These are phyloP conservation scores for Cichladusa arquata DNA, from an alignment of 2,113 vertebrate species.

Conservation along the genomic window DNA sequence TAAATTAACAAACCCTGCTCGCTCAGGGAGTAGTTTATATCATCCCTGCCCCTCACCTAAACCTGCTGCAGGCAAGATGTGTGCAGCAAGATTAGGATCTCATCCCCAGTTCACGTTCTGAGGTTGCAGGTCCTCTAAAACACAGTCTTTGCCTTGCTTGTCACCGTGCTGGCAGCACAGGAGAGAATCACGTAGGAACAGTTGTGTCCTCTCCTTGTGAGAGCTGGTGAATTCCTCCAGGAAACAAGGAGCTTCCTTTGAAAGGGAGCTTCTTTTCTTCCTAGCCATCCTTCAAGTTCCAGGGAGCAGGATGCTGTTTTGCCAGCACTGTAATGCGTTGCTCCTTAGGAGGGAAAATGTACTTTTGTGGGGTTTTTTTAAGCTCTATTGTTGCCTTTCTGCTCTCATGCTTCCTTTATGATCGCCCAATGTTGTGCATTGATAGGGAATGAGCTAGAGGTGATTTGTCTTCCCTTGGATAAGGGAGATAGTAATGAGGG, in stretches of 20 bases:
- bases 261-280: not conserved
- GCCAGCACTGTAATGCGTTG: not conserved
- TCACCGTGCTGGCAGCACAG: rapidly evolving
- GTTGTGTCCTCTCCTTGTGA: not conserved
- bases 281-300: not conserved
- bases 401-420: not conserved
- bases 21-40: not conserved
- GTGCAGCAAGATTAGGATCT: not conserved
- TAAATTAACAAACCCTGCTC: not conserved
- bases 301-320: not conserved
- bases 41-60: not conserved
- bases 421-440: rapidly evolving
- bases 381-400: not conserved
- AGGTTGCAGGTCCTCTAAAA: not conserved
- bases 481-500: not conserved
- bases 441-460: not conserved
- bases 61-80: not conserved
- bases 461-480: not conserved
- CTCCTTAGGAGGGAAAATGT: not conserved
- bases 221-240: not conserved
- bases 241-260: not conserved
- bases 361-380: not conserved
- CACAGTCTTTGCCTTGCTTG: not conserved
- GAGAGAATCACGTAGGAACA: not conserved
- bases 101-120: not conserved